Conservation (phyloP, 1,140 invertebrate genomes). For the Drosophila rhopaloa region DNA sequence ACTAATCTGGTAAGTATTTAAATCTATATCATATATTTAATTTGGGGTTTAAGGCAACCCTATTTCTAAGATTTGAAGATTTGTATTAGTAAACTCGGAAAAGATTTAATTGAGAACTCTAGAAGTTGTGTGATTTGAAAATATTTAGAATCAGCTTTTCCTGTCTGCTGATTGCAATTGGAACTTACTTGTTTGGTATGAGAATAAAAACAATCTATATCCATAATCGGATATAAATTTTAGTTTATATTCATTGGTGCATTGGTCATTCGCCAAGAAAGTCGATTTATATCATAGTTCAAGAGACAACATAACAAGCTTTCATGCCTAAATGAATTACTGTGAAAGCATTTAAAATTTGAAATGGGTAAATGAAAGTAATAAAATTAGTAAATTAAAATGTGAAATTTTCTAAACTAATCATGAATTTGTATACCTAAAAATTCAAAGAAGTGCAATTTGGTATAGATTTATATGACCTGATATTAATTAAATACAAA, state of each 20-base stretch:
- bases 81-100: not conserved
- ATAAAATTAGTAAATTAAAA: not conserved
- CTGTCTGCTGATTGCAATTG: not conserved
- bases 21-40: not conserved
- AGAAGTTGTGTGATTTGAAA: no score
- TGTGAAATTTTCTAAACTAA: no score
- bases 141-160: not conserved
- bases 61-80: not conserved
- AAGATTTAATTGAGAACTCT: slow-evolving; percentile 3
- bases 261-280: slow-evolving; percentile 81
- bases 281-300: slow-evolving; percentile 81
- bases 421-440: no score
- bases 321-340: slow-evolving; percentile 49
- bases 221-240: not conserved
- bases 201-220: slow-evolving; percentile 11
- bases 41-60: not conserved
- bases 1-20: slow-evolving; percentile 40
- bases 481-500: not conserved
- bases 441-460: no score
- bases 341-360: not conserved
- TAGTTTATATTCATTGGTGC: slow-evolving; percentile 27
- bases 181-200: slow-evolving; percentile 31
- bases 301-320: slow-evolving; percentile 81
- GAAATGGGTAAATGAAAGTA: not conserved
- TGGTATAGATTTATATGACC: not conserved